Evolutionary conservation across 2,888 invertebrate species (phyloP), one percentile per base, ranked within the genome.

Genomic region (Synanthedon vespiformis): DNA sequence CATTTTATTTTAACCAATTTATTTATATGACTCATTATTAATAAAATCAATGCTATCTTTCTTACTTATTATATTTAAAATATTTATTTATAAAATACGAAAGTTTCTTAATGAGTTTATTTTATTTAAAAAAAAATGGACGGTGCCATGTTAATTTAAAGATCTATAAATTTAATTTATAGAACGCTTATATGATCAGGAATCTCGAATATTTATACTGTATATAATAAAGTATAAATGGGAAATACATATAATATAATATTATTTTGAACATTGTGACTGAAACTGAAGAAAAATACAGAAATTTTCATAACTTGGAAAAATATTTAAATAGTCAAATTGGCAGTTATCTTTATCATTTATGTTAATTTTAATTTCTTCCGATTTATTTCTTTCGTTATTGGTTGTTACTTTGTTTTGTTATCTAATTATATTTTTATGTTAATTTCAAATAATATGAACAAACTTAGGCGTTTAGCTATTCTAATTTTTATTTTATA

Each of bases 371-470:
- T 13, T 13, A 16, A 52, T 53, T 52, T 51, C 49, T 63, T 61
- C 55, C 64, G 66, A 62, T 64, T 62, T 22, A 60, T 51, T 55
- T 56, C 49, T 48, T 54, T 56, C 52, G 41, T 66, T 77, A 84
- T 79, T 79, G 78, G 80, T 82, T 83, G 85, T 86, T 84, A 80
- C 67, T 68, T 76, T 80, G 79, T 85, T 83, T 80, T 79, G 85
- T 86, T 86, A 81, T 79, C 70, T 86, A 84, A 82, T 85, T 85
- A 81, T 85, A 82, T 68, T 70, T 80, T 73, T 63, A 58, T 65
- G 72, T 78, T 76, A 71, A 75, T 73, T 13, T 44, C 44, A 13
- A 13, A 44, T n/a, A 4, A 14, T n/a, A 44, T 44, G 44, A 12
- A 13, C 14, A 14, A n/a, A 44, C 44, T 44, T 6, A 8, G 6